Conservation (phyloP, 2,113 vertebrate genomes). For the Sigmodon hispidus region DNA sequence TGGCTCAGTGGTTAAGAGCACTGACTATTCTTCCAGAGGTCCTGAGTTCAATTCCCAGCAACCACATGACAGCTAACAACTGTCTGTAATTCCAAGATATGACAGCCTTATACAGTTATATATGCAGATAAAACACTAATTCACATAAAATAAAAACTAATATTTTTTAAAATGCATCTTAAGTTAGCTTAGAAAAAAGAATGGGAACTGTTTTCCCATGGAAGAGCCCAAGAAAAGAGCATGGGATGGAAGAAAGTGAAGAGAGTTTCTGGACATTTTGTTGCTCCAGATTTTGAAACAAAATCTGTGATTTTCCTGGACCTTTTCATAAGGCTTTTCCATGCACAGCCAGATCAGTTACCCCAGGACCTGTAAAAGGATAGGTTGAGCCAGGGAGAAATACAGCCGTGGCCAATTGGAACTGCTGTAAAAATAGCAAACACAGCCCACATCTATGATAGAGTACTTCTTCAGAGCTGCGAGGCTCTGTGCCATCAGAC, state of each 20-base stretch:
- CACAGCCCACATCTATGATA: background rate
- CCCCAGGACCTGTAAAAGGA: background rate
- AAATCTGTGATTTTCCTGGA: background rate
- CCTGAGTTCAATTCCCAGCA: no score
- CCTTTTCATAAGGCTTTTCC: slow-evolving; percentile 43
- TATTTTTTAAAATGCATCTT: no score
- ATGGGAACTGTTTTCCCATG: slow-evolving; percentile 28
- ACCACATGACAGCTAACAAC: no score
- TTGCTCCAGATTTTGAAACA: slow-evolving; percentile 49
- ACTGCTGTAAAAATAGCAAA: slow-evolving; percentile 56
- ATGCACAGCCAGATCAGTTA: slow-evolving; percentile 41
- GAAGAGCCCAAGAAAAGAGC: background rate
- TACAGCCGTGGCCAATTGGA: slow-evolving; percentile 25
- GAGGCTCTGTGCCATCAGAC: slow-evolving; percentile 26
- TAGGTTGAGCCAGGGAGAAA: slow-evolving; percentile 8
- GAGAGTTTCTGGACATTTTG: slow-evolving; percentile 8
- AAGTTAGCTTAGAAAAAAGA: slow-evolving; percentile 29
- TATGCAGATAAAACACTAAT: no score
- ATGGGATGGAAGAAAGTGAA: background rate
- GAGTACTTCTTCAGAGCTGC: background rate
- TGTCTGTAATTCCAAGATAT: no score
- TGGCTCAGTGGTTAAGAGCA: no score
- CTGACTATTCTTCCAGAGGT: no score
- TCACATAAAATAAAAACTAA: no score
- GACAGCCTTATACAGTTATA: no score